Evolutionary conservation across 2,888 invertebrate species (phyloP), one percentile per base, ranked within the genome.

Genomic region (Calameuta filiformis): DNA sequence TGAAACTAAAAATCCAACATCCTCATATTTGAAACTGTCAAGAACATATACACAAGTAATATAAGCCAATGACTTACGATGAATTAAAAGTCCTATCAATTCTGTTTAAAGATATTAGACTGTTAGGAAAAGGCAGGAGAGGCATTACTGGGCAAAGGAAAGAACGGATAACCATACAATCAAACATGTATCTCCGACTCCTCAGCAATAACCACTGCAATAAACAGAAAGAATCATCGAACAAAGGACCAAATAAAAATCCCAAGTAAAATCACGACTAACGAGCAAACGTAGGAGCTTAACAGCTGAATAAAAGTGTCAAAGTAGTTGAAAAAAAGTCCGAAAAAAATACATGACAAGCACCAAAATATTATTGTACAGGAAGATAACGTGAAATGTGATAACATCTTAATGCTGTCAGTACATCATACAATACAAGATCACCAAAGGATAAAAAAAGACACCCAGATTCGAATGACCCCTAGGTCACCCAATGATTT

Each of bases 41-140:
- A 56, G 9, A 56, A 23, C 81, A 69, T 77, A 81, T 79, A 79
- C 75, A 75, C 23, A 23, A 0, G 2, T 56, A 56, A 56, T 56
- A 56, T 23, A 56, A 23, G 68, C 33, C 34, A 69, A 35, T 40
- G 69, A 73, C 56, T 68, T 73, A 77, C 69, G 73, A 56, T 37
- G 73, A 40, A 37, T 76, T 56, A 31, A 76, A 75, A 75, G 73
- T 37, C 31, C 37, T 69, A 73, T 75, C 56, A 9, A 73, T 68
- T 56, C 23, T 56, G 23, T 56, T 56, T 56, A 56, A 56, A 23
- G 56, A 56, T 23, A 56, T 23, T 56, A 56, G 56, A 56, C 23
- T 23, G 56, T 56, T 56, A 56, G 56, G 56, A 56, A 56, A 56
- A 6, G 9, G 56, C 56, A 56, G 56, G 56, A 56, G 23, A 56